A percentile compares a stretch with the other conserved stretches of the same genome.
Conservation (phyloP, 2,113 vertebrate species). For the Tautogolabrus adspersus region DNA sequence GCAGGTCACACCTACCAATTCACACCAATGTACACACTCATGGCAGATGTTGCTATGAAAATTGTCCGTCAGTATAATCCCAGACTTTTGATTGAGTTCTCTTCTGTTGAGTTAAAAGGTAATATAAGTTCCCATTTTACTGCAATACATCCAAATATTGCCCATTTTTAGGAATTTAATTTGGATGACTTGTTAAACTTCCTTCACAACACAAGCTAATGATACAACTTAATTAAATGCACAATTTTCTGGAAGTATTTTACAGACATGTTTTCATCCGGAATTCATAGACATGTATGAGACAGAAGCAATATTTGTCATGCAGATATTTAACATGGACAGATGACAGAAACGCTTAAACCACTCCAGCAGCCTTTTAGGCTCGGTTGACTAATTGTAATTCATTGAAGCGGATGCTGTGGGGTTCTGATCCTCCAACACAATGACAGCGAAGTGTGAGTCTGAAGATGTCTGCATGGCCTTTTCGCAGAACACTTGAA, state of each 20-base stretch:
- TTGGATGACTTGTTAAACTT: too few relatives aligned
- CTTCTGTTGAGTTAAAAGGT: too few relatives aligned
- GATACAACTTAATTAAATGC: too few relatives aligned
- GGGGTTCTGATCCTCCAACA: slow-evolving; percentile 20
- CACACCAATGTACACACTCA: too few relatives aligned
- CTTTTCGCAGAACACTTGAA: not conserved
- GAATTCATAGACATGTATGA: not conserved
- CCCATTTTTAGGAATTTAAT: too few relatives aligned
- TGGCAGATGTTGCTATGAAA: too few relatives aligned
- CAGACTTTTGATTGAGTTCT: too few relatives aligned
- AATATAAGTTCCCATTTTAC: too few relatives aligned
- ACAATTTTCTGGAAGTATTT: too few relatives aligned
- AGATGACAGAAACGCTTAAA: slow-evolving; percentile 11
- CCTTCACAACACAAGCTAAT: too few relatives aligned
- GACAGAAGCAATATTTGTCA: not conserved
- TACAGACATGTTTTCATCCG: not conserved
- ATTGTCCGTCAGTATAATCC: too few relatives aligned
- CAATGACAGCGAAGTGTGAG: slow-evolving; percentile 13
- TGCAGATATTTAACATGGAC: slow-evolving; percentile 28
- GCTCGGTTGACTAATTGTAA: slow-evolving; percentile 21
- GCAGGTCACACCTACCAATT: too few relatives aligned
- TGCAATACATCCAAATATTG: not conserved
- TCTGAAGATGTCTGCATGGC: slow-evolving; percentile 14
- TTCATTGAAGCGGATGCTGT: not conserved
- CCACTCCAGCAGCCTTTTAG: slow-evolving; percentile 13